Conservation (phyloP, 2,797 vertebrate genomes). For the Oophaga sylvatica region DNA sequence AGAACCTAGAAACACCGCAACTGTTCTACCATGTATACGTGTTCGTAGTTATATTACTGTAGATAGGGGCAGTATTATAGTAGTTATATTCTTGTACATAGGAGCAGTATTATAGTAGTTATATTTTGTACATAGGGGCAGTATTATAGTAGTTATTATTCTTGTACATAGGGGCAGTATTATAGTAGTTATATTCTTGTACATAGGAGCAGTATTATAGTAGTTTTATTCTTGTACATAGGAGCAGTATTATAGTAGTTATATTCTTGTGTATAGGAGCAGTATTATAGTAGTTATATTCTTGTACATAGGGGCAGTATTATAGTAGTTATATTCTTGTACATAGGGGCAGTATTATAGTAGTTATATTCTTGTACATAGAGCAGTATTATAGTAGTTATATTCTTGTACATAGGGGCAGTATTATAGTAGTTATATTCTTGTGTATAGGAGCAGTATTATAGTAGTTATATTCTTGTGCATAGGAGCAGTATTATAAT, state of each 20-base stretch:
- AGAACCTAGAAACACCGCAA: not conserved
- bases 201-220: not conserved
- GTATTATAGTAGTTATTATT: conserved; percentile 15
- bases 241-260: conserved; percentile 1
- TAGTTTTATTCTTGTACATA: conserved; percentile 9
- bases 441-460: not conserved
- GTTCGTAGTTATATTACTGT: no score
- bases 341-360: conserved; percentile 1
- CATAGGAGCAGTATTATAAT: not conserved
- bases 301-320: not conserved
- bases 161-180: not conserved
- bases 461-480: conserved; percentile 12
- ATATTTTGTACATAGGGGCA: not conserved
- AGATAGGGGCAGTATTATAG: not conserved
- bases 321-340: conserved; percentile 14
- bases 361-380: conserved; percentile 12
- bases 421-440: conserved; percentile 17
- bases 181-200: conserved; percentile 16
- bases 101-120: conserved; percentile 9
- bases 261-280: not conserved
- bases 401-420: not conserved
- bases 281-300: conserved; percentile 17
- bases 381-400: conserved; percentile 2
- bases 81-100: not conserved
- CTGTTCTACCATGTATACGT: not conserved